A percentile compares a stretch with the other conserved stretches of the same genome.
phyloP scores from a whole-genome alignment of 2,797 vertebrate species.

The Lithobates pipiens region DNA sequence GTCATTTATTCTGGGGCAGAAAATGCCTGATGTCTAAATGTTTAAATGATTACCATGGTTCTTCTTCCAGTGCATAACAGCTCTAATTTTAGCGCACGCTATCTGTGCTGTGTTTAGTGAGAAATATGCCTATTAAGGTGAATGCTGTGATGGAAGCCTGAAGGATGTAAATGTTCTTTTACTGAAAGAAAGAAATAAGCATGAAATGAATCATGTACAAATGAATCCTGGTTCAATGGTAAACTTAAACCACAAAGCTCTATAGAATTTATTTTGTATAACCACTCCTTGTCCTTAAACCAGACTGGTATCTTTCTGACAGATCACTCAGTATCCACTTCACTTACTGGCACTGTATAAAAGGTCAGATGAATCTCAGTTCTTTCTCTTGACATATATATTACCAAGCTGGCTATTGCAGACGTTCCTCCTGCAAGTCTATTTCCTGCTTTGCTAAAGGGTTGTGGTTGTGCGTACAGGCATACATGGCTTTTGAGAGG shows the following conservation, averaged over 20 bases:
- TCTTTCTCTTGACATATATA: neutral
- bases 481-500: too few relatives aligned
- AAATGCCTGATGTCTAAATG: too few relatives aligned
- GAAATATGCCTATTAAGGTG: slow-evolving; percentile 36
- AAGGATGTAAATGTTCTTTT: slow-evolving; percentile 22
- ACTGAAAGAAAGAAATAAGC: slow-evolving; percentile 14
- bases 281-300: neutral
- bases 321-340: neutral
- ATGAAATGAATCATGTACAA: slow-evolving; percentile 11
- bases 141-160: slow-evolving; percentile 11
- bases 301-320: neutral
- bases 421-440: neutral
- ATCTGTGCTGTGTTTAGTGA: slow-evolving; percentile 18
- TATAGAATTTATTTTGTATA: neutral
- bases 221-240: neutral
- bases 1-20: too few relatives aligned
- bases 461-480: too few relatives aligned
- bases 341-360: neutral
- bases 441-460: neutral
- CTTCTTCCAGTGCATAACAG: slow-evolving; percentile 4
- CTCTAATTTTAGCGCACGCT: slow-evolving; percentile 33
- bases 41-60: neutral
- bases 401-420: neutral
- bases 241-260: neutral
- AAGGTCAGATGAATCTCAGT: slow-evolving; percentile 11